Evolutionary conservation across 2,888 invertebrate genomes (phyloP), one percentile per base, ranked within the genome.

Genomic region (Taphrorychus bicolor): DNA sequence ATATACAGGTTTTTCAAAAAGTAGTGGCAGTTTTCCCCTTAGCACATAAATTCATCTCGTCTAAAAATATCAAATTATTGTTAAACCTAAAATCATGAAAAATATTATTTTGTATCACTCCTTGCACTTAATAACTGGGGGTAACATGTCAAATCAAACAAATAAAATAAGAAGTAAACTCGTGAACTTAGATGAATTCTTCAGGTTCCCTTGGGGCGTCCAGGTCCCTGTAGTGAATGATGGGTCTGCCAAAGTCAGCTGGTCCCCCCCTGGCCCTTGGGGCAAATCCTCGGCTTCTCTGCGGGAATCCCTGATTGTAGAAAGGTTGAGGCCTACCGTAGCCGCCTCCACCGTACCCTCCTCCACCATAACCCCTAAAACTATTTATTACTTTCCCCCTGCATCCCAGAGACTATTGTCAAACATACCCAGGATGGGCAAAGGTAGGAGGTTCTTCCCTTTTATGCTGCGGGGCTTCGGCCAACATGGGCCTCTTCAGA

Each of bases 161-260:
- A n/a, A n/a, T n/a, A n/a, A n/a, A n/a, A n/a, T n/a, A n/a, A 32
- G 32, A 32, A 32, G 11, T 32, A 1, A 11, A 45, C 7, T 14
- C 5, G 5, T 16, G 19, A 3, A 59, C 68, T 86, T 89, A 91
- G 76, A 91, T 86, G 84, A 93, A 92, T 83, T 94, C 93, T 83
- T 94, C 93, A 73, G 93, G 93, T 84, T 95, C 95, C 82, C 93
- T 89, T 72, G 95, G 95, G 74, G 95, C 95, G 84, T 95, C 95
- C 86, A 95, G 87, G 85, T 95, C 95, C 82, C 95, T 88, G 86
- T 95, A 95, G 85, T 95, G 94, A 82, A 95, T 93, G 80, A 95
- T 90, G 77, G 94, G 92, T 80, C 95, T 90, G 5, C 70, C 70
- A 85, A 91, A 92, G 82, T 94, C 94, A 78, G 88, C 89, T 41